phyloP scores from a whole-genome alignment of 2,797 vertebrate genomes.

The Podarcis lilfordi region DNA sequence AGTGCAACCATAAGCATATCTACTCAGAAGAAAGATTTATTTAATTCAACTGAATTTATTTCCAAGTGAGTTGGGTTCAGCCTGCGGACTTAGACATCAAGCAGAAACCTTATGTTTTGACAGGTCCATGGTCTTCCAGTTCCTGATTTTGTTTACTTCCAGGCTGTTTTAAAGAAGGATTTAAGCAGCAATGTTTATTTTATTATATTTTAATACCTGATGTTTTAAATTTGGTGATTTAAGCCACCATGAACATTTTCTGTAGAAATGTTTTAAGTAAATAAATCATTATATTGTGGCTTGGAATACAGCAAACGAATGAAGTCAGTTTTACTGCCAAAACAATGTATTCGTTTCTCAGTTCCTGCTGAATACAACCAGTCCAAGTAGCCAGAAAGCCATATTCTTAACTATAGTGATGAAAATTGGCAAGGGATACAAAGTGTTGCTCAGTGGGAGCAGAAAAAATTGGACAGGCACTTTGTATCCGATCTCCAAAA shows the following conservation, averaged over 20 bases:
- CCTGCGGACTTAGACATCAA: neutral
- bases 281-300: neutral
- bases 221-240: neutral
- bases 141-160: neutral
- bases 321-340: neutral
- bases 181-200: neutral
- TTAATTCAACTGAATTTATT: too few species aligned
- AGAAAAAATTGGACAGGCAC: neutral
- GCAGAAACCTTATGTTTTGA: neutral
- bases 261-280: neutral
- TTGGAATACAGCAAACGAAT: neutral
- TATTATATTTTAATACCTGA: neutral
- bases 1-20: too few species aligned
- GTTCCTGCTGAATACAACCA: neutral
- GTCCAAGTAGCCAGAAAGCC: neutral
- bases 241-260: neutral
- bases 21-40: too few species aligned
- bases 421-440: neutral
- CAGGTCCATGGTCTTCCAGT: neutral
- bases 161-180: neutral
- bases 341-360: neutral
- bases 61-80: too few species aligned
- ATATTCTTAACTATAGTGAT: neutral
- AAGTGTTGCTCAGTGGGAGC: neutral
- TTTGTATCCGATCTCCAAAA: neutral